These are phyloP conservation scores for Leptopilina boulardi DNA, from an alignment of 1,140 invertebrate species.

Conservation along the genomic window DNA sequence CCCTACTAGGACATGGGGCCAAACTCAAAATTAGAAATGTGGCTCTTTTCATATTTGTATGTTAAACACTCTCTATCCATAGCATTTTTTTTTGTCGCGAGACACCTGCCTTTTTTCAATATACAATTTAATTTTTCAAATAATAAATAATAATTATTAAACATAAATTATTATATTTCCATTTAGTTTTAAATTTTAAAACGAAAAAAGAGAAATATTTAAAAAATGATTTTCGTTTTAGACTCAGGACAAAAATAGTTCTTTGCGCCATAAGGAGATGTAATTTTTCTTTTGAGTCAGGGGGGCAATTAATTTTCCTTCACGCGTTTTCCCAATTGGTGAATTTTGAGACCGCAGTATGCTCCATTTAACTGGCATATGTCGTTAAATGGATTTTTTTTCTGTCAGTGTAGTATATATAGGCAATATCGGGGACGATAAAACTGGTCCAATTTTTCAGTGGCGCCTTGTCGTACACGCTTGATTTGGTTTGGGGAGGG, in stretches of 20 bases:
- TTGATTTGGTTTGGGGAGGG: not conserved
- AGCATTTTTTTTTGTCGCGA: conserved; percentile 30
- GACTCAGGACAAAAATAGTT: too few species aligned
- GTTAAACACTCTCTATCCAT: conserved; percentile 46
- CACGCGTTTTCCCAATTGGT: not conserved
- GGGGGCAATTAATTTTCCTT: too few species aligned
- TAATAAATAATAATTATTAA: too few species aligned
- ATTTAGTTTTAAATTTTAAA: too few species aligned
- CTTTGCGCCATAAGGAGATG: too few species aligned
- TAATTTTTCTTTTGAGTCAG: too few species aligned
- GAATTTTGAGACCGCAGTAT: not conserved
- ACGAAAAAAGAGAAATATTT: too few species aligned
- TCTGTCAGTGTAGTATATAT: too few species aligned
- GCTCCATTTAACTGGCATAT: conserved; percentile 21
- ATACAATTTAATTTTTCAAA: too few species aligned
- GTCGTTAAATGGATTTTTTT: conserved; percentile 8
- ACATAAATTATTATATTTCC: too few species aligned
- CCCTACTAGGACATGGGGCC: conserved; percentile 53
- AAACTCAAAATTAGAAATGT: conserved; percentile 67
- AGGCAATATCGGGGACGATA: conserved; percentile 33
- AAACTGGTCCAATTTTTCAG: conserved; percentile 17
- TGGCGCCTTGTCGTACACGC: conserved; percentile 10
- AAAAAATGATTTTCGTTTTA: too few species aligned
- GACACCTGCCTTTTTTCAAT: conserved; percentile 51
- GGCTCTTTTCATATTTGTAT: conserved; percentile 55